A percentile compares a stretch with the other conserved stretches of the same genome.
Conservation (phyloP, 2,113 vertebrate genomes). For the Amphilophus citrinellus region DNA sequence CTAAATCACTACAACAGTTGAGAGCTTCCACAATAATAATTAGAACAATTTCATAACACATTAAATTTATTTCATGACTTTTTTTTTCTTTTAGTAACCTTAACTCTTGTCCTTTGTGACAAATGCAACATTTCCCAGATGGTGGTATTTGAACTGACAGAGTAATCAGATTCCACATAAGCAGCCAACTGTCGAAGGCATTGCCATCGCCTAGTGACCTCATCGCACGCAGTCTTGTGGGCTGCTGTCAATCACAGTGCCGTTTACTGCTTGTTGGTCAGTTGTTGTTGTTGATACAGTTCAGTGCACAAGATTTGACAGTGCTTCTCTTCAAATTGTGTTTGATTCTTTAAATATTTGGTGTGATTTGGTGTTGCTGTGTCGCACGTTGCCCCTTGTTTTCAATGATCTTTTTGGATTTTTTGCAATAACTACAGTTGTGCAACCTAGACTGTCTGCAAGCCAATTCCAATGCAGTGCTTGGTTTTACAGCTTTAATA, state of each 20-base stretch:
- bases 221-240: not conserved
- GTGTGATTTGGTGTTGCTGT: not conserved
- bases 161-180: not conserved
- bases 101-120: not conserved
- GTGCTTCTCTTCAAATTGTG: not conserved
- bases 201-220: not conserved
- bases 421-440: not conserved
- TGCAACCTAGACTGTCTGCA: no score
- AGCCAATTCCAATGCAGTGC: not conserved
- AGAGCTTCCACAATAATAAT: not conserved
- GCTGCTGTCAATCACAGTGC: conserved; percentile 10
- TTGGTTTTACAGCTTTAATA: not conserved
- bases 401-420: not conserved
- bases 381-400: not conserved
- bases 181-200: conserved; percentile 1
- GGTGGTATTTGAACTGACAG: not conserved
- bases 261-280: not conserved
- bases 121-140: not conserved
- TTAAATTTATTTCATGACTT: not conserved
- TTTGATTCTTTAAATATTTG: not conserved
- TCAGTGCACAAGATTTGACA: not conserved
- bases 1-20: not conserved
- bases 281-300: not conserved
- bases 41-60: not conserved
- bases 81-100: not conserved